Evolutionary conservation across 2,888 invertebrate genomes (phyloP), one percentile per base, ranked within the genome.

Genomic region (Iphiclides podalirius): DNA sequence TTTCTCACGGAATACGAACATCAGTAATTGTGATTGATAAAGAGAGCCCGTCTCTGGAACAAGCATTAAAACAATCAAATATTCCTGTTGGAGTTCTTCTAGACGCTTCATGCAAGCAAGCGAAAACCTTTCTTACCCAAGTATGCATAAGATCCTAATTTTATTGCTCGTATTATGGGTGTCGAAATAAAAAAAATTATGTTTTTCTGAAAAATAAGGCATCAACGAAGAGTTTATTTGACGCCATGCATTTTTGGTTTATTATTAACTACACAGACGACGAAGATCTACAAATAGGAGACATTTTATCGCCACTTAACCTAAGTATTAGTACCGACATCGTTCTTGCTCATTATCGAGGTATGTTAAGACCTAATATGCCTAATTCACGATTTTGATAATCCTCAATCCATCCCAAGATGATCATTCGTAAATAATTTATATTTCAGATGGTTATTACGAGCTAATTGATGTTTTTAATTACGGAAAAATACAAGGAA

Each of bases 401-500:
- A n/a, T n/a, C n/a, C 6, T 20, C 20, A 20, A 20, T 20, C 6
- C 6, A 20, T 20, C 6, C 6, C 6, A 20, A 20, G 20, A 3
- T 20, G n/a, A n/a, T n/a, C n/a, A n/a, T n/a, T n/a, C n/a, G n/a
- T n/a, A n/a, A n/a, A n/a, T n/a, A n/a, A 20, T 26, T 50, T 52
- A 47, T 48, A 54, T 70, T 63, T 45, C 63, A 82, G 86, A 58
- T 4, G 53, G 47, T 0, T 48, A 48, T 33, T 77, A 70, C 50
- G 54, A 57, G 15, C 43, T 85, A 8, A 68, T 59, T 13, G 82
- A 83, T 26, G 67, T 82, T 33, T 87, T 72, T 57, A 87, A 80
- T 65, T 85, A 74, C 46, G 86, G 87, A 1, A 76, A 66, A 61
- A 73, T 80, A 49, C 86, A 84, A 60, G 82, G 81, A 12, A 87